These are phyloP conservation scores for Mythimna ferrago DNA, from an alignment of 2,888 invertebrate genomes.

Conservation along the genomic window DNA sequence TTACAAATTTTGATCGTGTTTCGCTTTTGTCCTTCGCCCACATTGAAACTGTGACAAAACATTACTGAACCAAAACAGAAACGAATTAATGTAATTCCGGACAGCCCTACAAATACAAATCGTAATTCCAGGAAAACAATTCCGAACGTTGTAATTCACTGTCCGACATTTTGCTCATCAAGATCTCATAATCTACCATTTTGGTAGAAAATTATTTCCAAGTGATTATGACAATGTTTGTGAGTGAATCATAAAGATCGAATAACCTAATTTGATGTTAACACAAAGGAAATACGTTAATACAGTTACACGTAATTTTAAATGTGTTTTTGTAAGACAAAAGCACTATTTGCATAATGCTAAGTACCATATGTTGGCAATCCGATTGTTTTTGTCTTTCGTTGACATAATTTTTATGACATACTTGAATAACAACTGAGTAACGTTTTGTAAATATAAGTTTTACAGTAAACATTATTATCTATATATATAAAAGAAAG, in stretches of 20 bases:
- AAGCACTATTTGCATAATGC: constrained; percentile 8
- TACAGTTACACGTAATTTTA: not conserved
- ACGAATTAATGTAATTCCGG: constrained; percentile 1
- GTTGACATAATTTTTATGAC: not conserved
- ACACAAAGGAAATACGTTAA: constrained; percentile 21
- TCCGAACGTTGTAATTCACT: constrained; percentile 38
- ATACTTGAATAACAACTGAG: not conserved
- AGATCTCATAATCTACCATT: constrained; percentile 26
- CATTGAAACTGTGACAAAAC: not conserved
- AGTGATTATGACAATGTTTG: constrained; percentile 14
- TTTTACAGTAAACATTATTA: too few relatives aligned
- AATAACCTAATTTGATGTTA: constrained; percentile 14
- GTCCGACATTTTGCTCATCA: constrained; percentile 44
- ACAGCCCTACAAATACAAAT: constrained; percentile 44
- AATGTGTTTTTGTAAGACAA: constrained; percentile 10
- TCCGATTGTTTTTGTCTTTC: constrained; percentile 7
- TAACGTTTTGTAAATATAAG: too few relatives aligned
- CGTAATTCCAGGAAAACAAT: constrained; percentile 49
- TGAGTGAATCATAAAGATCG: constrained; percentile 21
- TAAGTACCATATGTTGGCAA: constrained; percentile 5
- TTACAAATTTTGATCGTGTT: not conserved
- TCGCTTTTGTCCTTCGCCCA: too few relatives aligned
- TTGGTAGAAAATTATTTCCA: constrained; percentile 25
- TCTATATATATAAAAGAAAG: too few relatives aligned
- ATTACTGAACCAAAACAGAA: not conserved